Percentiles rank a stretch among this genome's conserved stretches.
phyloP scores from a whole-genome alignment of 2,797 vertebrate species.

The Aldrovandia affinis region DNA sequence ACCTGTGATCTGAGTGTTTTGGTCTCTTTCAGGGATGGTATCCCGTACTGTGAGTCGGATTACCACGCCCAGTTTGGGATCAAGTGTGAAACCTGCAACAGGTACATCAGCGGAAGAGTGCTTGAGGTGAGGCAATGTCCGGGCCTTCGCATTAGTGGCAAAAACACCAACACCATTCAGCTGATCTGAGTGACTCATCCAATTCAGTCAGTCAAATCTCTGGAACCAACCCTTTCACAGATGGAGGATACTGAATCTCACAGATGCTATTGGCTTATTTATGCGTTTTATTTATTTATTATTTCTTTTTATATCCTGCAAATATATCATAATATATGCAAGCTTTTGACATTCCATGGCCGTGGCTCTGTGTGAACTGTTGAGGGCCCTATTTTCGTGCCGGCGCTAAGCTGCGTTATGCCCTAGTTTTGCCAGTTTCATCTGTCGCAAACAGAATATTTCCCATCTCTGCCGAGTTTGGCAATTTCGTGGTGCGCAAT shows the following conservation, averaged over 20 bases:
- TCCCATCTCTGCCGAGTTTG: too few relatives aligned
- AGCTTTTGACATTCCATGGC: not conserved
- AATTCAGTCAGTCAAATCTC: not conserved
- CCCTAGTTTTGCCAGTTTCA: too few relatives aligned
- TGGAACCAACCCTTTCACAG: not conserved
- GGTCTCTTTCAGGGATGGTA: slow-evolving; percentile 81
- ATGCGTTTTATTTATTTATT: not conserved
- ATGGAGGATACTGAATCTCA: not conserved
- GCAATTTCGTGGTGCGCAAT: too few relatives aligned
- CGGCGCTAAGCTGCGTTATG: too few relatives aligned
- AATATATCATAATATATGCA: not conserved
- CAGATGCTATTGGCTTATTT: not conserved
- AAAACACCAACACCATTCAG: not conserved
- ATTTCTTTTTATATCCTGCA: not conserved
- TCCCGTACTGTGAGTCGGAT: slow-evolving; percentile 95
- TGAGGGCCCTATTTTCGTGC: too few relatives aligned
- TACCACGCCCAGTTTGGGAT: slow-evolving; percentile 97
- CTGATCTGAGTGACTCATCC: not conserved
- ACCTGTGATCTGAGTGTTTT: slow-evolving; percentile 38
- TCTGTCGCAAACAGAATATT: too few relatives aligned
- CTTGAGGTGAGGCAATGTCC: slow-evolving; percentile 84
- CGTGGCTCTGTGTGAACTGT: slow-evolving; percentile 11
- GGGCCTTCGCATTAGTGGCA: not conserved
- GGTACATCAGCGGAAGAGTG: slow-evolving; percentile 97
- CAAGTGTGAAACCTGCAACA: slow-evolving; percentile 94